These are phyloP conservation scores for Astropecten irregularis DNA, from an alignment of 53 echinoderm and acorn worm species.

Conservation along the genomic window DNA sequence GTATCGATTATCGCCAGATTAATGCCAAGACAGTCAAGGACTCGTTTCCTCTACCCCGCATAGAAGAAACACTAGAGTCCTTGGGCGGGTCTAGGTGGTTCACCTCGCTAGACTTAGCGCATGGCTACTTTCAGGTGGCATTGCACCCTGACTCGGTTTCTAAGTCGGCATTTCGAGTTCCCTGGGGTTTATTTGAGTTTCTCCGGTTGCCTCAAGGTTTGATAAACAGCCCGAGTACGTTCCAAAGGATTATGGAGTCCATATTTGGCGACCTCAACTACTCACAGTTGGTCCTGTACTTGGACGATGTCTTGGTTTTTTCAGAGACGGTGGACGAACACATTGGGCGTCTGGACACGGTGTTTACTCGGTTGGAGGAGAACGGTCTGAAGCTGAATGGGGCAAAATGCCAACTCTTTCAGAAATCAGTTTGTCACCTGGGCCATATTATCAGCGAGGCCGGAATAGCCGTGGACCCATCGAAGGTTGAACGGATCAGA, in stretches of 20 bases:
- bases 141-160: neutral
- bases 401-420: conserved; percentile 54
- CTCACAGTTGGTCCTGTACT: neutral
- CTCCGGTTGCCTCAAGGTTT: neutral
- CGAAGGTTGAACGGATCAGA: conserved; percentile 35
- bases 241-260: conserved; percentile 9
- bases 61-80: neutral
- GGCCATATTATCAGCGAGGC: conserved; percentile 48
- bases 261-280: conserved; percentile 3
- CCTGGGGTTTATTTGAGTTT: neutral
- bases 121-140: neutral
- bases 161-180: conserved; percentile 9
- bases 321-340: conserved; percentile 41
- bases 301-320: conserved; percentile 20
- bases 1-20: neutral
- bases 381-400: too few species aligned
- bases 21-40: neutral
- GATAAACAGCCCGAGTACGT: conserved; percentile 4
- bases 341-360: neutral
- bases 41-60: too few species aligned
- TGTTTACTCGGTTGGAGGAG: conserved; percentile 7
- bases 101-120: too few species aligned
- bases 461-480: conserved; percentile 52
- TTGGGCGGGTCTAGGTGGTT: neutral
- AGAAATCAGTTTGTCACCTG: conserved; percentile 32